Percentiles rank a stretch among this genome's conserved stretches.
phyloP scores from a whole-genome alignment of 2,888 invertebrate species.

The Brachynemurus nebulosus region DNA sequence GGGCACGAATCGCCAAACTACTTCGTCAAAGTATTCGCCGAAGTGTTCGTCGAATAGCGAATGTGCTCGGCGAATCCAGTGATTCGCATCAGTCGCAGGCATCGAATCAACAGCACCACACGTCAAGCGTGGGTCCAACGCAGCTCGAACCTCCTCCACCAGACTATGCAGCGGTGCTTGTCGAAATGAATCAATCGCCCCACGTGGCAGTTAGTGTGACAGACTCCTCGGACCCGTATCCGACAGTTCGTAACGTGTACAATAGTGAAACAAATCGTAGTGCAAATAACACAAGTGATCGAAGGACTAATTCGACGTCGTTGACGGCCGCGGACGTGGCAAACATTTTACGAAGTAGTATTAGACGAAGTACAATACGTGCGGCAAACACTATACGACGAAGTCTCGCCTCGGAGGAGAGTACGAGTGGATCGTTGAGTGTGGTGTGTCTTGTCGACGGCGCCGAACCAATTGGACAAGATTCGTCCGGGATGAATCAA shows the following conservation, averaged over 20 bases:
- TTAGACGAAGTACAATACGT: slow-evolving; percentile 34
- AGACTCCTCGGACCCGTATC: slow-evolving; percentile 8
- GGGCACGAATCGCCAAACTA: slow-evolving; percentile 63
- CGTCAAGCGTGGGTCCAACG: slow-evolving; percentile 3
- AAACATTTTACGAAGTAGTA: slow-evolving; percentile 40
- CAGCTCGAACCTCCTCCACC: slow-evolving; percentile 39
- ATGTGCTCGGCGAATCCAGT: slow-evolving; percentile 29
- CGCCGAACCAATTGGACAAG: slow-evolving; percentile 42
- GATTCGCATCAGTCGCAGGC: neutral
- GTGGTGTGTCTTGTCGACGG: slow-evolving; percentile 45
- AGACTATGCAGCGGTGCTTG: slow-evolving; percentile 45
- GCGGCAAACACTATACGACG: slow-evolving; percentile 26
- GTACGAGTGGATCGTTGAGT: slow-evolving; percentile 37
- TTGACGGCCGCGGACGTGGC: slow-evolving; percentile 43
- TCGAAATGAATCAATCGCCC: slow-evolving; percentile 39
- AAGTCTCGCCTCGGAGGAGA: slow-evolving; percentile 30
- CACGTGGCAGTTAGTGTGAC: slow-evolving; percentile 13
- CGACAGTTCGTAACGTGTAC: slow-evolving; percentile 7
- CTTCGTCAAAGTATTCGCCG: slow-evolving; percentile 62
- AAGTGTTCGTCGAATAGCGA: slow-evolving; percentile 56
- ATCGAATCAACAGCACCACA: neutral
- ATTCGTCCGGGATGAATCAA: slow-evolving; percentile 28
- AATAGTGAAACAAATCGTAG: slow-evolving; percentile 12
- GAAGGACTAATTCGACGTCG: slow-evolving; percentile 19
- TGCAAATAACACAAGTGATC: slow-evolving; percentile 14